phyloP scores from a whole-genome alignment of 2,113 vertebrate genomes.

The Odocoileus virginianus region DNA sequence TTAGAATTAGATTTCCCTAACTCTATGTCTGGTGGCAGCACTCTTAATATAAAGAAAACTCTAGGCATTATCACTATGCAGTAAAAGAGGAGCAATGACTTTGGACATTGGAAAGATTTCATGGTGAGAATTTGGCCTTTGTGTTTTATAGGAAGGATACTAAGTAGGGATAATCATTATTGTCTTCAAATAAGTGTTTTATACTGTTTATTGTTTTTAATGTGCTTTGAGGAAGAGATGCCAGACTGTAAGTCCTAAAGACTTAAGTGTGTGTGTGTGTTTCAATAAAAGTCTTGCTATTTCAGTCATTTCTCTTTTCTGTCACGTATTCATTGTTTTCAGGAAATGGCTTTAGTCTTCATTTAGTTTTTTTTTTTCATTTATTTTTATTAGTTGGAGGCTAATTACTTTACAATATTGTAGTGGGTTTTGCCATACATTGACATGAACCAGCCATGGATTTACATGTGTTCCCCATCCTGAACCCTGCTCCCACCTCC shows the following conservation, averaged over 20 bases:
- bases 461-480: too few species aligned
- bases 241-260: not conserved
- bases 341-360: not conserved
- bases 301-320: not conserved
- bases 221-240: not conserved
- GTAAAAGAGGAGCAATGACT: not conserved
- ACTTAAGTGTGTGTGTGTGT: not conserved
- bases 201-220: conserved; percentile 4
- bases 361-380: not conserved
- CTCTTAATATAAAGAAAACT: not conserved
- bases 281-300: not conserved
- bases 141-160: not conserved
- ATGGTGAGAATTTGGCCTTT: not conserved
- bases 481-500: too few species aligned
- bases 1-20: not conserved
- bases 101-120: not conserved
- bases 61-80: not conserved
- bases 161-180: not conserved
- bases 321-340: not conserved
- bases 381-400: too few species aligned
- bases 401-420: too few species aligned
- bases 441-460: too few species aligned
- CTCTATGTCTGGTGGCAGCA: not conserved
- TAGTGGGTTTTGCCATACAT: too few species aligned
- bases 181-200: not conserved